Percentiles rank a stretch among this genome's conserved stretches.
Evolutionary conservation across 2,113 vertebrate genomes (phyloP).

Genomic region (Edolisoma coerulescens): DNA sequence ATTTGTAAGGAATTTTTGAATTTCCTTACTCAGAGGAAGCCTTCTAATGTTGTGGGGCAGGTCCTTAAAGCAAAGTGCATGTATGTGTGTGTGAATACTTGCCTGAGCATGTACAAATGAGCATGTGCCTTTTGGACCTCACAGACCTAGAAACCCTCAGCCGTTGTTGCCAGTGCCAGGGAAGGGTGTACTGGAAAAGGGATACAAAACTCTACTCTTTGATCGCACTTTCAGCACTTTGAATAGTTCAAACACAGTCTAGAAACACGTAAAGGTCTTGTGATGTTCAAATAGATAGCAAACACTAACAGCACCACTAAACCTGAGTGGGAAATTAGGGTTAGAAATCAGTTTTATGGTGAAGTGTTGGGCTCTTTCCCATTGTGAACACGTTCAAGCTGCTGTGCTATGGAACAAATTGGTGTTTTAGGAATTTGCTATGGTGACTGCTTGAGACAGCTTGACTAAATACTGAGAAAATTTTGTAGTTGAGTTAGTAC

Average conservation of each 20-base stretch:
- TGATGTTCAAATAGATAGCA: neutral
- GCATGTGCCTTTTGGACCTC: neutral
- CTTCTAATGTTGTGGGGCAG: neutral
- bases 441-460: constrained; percentile 41
- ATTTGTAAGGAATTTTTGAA: neutral
- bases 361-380: constrained; percentile 35
- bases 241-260: constrained; percentile 17
- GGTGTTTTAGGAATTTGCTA: constrained; percentile 49
- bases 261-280: neutral
- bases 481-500: constrained; percentile 73
- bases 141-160: neutral
- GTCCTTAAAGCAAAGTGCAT: neutral
- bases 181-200: neutral
- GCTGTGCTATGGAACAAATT: constrained; percentile 41
- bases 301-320: neutral
- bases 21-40: neutral
- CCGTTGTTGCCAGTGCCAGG: neutral
- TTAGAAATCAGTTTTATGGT: neutral
- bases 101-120: neutral
- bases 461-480: constrained; percentile 33
- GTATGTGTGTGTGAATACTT: neutral
- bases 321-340: neutral
- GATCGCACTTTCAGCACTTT: constrained; percentile 66
- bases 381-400: constrained; percentile 20
- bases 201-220: neutral